Percentiles rank a stretch among this genome's conserved stretches.
Conservation (phyloP, 2,797 vertebrate species). For the Sus cebifrons region DNA sequence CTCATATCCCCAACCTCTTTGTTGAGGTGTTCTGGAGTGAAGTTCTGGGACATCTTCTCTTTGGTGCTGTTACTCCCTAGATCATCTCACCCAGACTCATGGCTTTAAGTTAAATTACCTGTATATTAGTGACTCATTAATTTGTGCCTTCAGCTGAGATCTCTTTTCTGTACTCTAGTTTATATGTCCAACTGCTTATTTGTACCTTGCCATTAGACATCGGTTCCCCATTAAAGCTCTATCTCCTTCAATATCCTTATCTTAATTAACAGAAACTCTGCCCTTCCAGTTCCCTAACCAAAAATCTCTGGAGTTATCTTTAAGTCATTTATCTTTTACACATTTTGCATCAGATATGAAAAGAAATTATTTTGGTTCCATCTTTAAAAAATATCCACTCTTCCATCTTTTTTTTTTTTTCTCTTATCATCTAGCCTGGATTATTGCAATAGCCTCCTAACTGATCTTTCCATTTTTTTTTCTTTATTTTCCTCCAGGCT, state of each 20-base stretch:
- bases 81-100: background rate
- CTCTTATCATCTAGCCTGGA: background rate
- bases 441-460: background rate
- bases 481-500: constrained; percentile 16
- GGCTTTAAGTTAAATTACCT: constrained; percentile 23
- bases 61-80: background rate
- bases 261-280: background rate
- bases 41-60: background rate
- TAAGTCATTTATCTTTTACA: constrained; percentile 21
- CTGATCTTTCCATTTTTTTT: background rate
- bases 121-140: background rate
- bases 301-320: background rate
- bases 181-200: background rate
- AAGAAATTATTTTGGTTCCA: constrained; percentile 1
- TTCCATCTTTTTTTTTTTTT: background rate
- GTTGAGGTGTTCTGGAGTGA: background rate
- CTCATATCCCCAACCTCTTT: background rate
- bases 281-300: background rate
- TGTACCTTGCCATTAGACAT: background rate
- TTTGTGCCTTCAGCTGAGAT: background rate
- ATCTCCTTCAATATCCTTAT: background rate
- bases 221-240: background rate
- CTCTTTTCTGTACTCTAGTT: background rate
- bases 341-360: background rate
- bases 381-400: background rate